Evolutionary conservation across 1,140 invertebrate species (phyloP).

Genomic region (Xylocopa sonorina): DNA sequence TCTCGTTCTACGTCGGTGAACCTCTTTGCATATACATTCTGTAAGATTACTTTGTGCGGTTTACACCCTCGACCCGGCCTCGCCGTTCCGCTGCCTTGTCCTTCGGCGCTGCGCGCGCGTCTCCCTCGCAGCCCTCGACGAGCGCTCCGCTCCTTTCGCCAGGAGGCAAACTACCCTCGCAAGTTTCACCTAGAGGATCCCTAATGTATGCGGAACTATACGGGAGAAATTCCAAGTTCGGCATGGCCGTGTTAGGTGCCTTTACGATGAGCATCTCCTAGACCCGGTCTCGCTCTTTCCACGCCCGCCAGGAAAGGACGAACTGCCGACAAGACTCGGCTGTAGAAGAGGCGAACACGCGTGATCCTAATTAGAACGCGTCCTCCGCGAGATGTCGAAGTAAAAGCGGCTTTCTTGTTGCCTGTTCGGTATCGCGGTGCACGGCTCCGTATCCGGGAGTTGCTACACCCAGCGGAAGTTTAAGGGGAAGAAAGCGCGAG

Average conservation of each 20-base stretch:
- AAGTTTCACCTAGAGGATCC: constrained; percentile 69
- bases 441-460: constrained; percentile 18
- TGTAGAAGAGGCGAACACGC: constrained; percentile 74
- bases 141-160: constrained; percentile 64
- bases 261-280: constrained; percentile 72
- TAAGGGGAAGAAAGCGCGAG: not conserved
- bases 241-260: constrained; percentile 73
- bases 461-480: not conserved
- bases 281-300: constrained; percentile 27
- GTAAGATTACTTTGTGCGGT: constrained; percentile 83
- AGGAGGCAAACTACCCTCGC: constrained; percentile 77
- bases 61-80: constrained; percentile 76
- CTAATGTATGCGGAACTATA: constrained; percentile 82
- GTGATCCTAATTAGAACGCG: constrained; percentile 82
- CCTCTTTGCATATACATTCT: constrained; percentile 83
- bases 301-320: constrained; percentile 42
- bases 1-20: constrained; percentile 70
- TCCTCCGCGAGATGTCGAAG: constrained; percentile 72
- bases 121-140: constrained; percentile 51
- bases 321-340: constrained; percentile 65
- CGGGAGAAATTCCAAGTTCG: constrained; percentile 78
- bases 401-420: constrained; percentile 72
- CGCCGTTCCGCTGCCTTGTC: constrained; percentile 35
- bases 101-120: constrained; percentile 56
- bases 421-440: constrained; percentile 43